Evolutionary conservation across 2,888 invertebrate genomes (phyloP).

Genomic region (Phrixothrix hirtus): DNA sequence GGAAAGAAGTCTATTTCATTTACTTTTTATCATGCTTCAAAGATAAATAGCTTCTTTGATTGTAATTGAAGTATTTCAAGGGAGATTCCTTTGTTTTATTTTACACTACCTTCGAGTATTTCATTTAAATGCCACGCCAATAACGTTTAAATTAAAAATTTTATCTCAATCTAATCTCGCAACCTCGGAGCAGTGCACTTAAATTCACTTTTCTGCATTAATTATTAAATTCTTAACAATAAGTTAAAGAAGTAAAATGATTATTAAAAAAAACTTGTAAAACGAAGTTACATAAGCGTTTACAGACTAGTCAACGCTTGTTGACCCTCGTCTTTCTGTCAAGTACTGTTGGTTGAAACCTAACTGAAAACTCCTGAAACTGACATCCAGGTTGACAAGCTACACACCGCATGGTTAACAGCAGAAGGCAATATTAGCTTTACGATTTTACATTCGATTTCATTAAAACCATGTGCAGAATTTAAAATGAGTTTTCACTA

Average conservation of each 20-base stretch:
- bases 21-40: conserved; percentile 14
- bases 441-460: conserved; percentile 15
- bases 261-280: conserved; percentile 15
- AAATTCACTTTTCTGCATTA: too few relatives aligned
- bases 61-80: conserved; percentile 18
- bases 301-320: conserved; percentile 10
- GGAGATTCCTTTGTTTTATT: conserved; percentile 10
- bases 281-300: conserved; percentile 11
- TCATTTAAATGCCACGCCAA: conserved; percentile 1
- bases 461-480: background rate
- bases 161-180: too few relatives aligned
- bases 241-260: conserved; percentile 7
- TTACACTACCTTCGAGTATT: conserved; percentile 9
- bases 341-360: conserved; percentile 11
- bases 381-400: conserved; percentile 12
- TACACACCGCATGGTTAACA: conserved; percentile 8
- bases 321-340: conserved; percentile 18
- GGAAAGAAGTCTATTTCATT: conserved; percentile 19
- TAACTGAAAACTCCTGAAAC: conserved; percentile 20
- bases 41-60: conserved; percentile 23
- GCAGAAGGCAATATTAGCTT: conserved; percentile 9
- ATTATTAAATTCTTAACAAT: too few relatives aligned
- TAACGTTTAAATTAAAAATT: too few relatives aligned
- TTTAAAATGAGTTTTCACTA: too few relatives aligned
- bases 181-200: too few relatives aligned